Evolutionary conservation across 2,888 invertebrate genomes (phyloP), one percentile per base, ranked within the genome.

Genomic region (Theodoxus fluviatilis): DNA sequence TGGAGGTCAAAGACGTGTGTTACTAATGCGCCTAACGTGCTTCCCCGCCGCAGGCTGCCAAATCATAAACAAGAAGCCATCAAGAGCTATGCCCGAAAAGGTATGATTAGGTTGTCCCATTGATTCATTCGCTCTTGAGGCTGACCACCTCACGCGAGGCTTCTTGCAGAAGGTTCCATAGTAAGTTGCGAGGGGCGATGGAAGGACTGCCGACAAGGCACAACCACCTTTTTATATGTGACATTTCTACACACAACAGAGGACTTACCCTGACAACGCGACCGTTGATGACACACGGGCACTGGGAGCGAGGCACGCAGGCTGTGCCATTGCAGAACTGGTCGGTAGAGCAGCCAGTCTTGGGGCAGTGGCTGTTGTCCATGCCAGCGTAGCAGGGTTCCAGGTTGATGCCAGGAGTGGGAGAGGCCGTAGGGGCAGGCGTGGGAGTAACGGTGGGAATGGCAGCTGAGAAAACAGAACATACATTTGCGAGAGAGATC

Each of bases 311-410:
- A 0, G 90, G 83, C 6, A 93, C 92, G 85, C 95, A 95, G 73
- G 87, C 87, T 76, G 90, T 89, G 12, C 94, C 94, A 87, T 94
- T 91, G 91, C 92, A 94, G 89, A 90, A 92, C 22, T 89, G 82
- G 3, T 89, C 88, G 67, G 87, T 77, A 52, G 88, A 87, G 78
- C 93, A 91, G 37, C 79, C 78, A 3, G 76, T 71, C 6, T 67
- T 43, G 3, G 84, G 83, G 70, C 87, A 73, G 81, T 72, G 86
- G 15, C 87, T 76, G 76, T 84, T 75, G 71, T 83, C 79, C 76
- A 81, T 73, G 0, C 78, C 79, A 6, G 73, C 76, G 68, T 77
- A 80, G 68, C 82, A 83, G 9, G 76, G 76, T 31, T 73, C 52
- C 0, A 75, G 69, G 25, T 35, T 33, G 31, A 52, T 37, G 28